Evolutionary conservation across 1,140 invertebrate genomes (phyloP), one percentile per base, ranked within the genome.

Genomic region (Microplitis mediator): DNA sequence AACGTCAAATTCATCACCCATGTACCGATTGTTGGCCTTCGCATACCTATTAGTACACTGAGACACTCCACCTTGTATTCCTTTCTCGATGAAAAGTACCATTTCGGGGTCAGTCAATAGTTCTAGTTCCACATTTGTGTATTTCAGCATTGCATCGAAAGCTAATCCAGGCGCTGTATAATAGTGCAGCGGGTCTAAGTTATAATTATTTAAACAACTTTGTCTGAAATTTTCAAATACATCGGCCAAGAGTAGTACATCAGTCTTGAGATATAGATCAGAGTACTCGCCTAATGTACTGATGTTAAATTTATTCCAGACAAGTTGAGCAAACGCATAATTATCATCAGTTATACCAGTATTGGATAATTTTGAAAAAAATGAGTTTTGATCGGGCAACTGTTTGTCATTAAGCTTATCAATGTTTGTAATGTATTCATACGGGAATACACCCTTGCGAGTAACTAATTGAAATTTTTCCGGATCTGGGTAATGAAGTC

Each of bases 221-320:
- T 77, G 70, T 74, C 84, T 36, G 77, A 87, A 89, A 76, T 87
- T 86, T 82, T 88, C 86, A 80, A 89, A 88, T 31, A 89, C 77
- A 80, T 89, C 87, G 5, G 80, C 81, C 16, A 64, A 54, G 4
- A 68, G 23, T 23, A 23, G 2, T 23, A 23, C 23, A 23, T 23
- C 23, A 23, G 23, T 23, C 23, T 23, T 23, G 13, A 60, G 60
- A 23, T 58, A 69, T n/a, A 69, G 14, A 36, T 69, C 54, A 11
- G 13, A 69, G 13, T 69, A 69, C 13, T 69, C 67, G 45, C 62
- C 56, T 3, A 86, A 9, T 35, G 56, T 58, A 11, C 4, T 16
- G 16, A 69, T 61, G 11, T 60, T 16, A 23, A 69, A 60, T 13
- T 8, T 39, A 35, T 45, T 35, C 67, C 67, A 69, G 23, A 69